A percentile compares a stretch with the other conserved stretches of the same genome.
phyloP scores from a whole-genome alignment of 2,797 vertebrate species.

The Enteromius thamalakanensis region DNA sequence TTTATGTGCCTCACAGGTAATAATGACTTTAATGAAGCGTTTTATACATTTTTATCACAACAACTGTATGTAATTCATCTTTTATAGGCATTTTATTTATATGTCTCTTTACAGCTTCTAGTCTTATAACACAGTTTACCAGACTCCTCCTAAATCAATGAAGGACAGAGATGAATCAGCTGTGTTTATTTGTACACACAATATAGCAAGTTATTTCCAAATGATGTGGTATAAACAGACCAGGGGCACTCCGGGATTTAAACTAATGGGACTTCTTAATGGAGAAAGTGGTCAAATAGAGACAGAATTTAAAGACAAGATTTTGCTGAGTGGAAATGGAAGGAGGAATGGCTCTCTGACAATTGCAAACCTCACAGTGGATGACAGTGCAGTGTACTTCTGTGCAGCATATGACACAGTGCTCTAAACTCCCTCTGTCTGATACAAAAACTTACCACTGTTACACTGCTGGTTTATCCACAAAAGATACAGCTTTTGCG shows the following conservation, averaged over 20 bases:
- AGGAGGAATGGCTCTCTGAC: background rate
- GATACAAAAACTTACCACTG: constrained; percentile 16
- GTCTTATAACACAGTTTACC: constrained; percentile 15
- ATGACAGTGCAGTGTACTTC: constrained; percentile 54
- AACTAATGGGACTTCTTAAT: constrained; percentile 28
- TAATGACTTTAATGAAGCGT: background rate
- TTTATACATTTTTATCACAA: background rate
- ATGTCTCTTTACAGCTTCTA: constrained; percentile 1
- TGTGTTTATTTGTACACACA: constrained; percentile 46
- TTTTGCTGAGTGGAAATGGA: constrained; percentile 44
- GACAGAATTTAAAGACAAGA: background rate
- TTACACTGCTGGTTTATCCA: background rate
- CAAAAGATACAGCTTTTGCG: background rate
- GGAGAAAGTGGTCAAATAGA: background rate
- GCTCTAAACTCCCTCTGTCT: constrained; percentile 2
- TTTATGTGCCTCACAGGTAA: constrained; percentile 18
- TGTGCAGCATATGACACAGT: constrained; percentile 38
- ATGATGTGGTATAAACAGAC: constrained; percentile 44
- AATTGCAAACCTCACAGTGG: constrained; percentile 10
- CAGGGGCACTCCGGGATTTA: background rate
- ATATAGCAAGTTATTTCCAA: background rate
- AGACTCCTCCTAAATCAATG: constrained; percentile 50
- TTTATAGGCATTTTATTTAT: background rate
- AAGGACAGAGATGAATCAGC: background rate
- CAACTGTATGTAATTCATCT: background rate